Percentiles rank a stretch among this genome's conserved stretches.
Evolutionary conservation across 2,113 vertebrate species (phyloP).

Genomic region (Sylvietta virens): DNA sequence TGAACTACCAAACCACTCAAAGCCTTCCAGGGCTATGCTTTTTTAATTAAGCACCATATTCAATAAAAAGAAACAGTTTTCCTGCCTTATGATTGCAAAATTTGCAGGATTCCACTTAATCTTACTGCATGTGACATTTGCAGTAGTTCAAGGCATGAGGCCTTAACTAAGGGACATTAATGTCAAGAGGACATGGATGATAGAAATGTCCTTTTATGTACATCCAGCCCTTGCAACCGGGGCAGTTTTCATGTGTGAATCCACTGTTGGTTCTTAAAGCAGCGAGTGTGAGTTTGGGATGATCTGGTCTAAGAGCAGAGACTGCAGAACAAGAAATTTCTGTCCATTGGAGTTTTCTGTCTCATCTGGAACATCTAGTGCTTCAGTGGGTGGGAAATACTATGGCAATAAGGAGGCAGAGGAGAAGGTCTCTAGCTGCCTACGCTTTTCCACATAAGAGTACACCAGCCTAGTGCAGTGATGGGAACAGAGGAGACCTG

Average conservation of each 20-base stretch:
- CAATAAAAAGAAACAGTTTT: not conserved
- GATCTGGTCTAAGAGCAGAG: not conserved
- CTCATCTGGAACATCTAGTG: slow-evolving; percentile 1
- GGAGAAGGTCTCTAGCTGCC: not conserved
- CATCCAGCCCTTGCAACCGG: not conserved
- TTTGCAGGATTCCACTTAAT: not conserved
- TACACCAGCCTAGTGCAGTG: not conserved
- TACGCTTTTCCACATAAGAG: not conserved
- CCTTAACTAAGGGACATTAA: not conserved
- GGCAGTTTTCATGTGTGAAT: not conserved
- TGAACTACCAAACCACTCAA: not conserved
- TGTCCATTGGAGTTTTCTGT: not conserved
- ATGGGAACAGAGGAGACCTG: not conserved
- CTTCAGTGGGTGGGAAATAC: not conserved
- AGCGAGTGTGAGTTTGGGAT: not conserved
- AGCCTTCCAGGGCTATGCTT: not conserved
- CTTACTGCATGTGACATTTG: not conserved
- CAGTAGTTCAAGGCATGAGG: not conserved
- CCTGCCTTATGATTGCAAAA: not conserved
- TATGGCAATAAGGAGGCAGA: not conserved
- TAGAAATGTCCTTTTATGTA: not conserved
- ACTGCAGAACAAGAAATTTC: not conserved
- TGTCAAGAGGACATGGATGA: not conserved
- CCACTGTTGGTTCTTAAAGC: not conserved
- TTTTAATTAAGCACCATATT: not conserved